Conservation (phyloP, 2,113 vertebrate genomes). For the Poeciliopsis prolifica region DNA sequence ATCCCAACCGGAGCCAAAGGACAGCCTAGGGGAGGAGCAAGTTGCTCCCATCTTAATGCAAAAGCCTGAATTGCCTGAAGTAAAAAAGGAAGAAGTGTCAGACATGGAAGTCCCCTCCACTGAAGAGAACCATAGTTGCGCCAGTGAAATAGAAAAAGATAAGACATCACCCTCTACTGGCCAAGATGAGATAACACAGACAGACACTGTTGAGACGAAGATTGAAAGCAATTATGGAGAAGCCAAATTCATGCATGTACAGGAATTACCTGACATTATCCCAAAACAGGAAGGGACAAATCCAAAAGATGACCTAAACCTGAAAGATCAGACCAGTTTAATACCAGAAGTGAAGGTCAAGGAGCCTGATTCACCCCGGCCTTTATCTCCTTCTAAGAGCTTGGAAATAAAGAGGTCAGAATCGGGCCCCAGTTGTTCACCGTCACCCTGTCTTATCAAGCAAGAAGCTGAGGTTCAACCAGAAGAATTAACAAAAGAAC, state of each 20-base stretch:
- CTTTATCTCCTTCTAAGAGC: slow-evolving; percentile 56
- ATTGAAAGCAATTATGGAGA: slow-evolving; percentile 48
- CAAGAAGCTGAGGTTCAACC: slow-evolving; percentile 31
- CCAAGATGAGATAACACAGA: slow-evolving; percentile 49
- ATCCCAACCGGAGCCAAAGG: slow-evolving; percentile 50
- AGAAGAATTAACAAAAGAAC: slow-evolving; percentile 28
- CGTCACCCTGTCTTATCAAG: slow-evolving; percentile 48
- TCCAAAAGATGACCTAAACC: slow-evolving; percentile 65
- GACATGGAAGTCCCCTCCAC: slow-evolving; percentile 33
- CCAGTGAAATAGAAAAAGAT: slow-evolving; percentile 53
- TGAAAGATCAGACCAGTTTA: slow-evolving; percentile 69
- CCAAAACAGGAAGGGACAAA: slow-evolving; percentile 76
- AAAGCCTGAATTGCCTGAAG: slow-evolving; percentile 45
- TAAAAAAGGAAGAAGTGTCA: slow-evolving; percentile 47
- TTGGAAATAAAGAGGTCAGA: slow-evolving; percentile 53
- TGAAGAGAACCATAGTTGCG: slow-evolving; percentile 23
- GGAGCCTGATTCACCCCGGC: slow-evolving; percentile 72
- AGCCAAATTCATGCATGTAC: slow-evolving; percentile 68
- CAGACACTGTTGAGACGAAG: slow-evolving; percentile 32
- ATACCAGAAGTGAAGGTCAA: slow-evolving; percentile 75
- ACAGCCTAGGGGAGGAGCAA: slow-evolving; percentile 59
- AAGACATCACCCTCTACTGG: slow-evolving; percentile 21
- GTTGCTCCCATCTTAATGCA: slow-evolving; percentile 6
- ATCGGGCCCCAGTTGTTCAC: slow-evolving; percentile 67
- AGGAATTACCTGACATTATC: slow-evolving; percentile 81